These are phyloP conservation scores for Tenebrosternarchus preto DNA, from an alignment of 2,113 vertebrate genomes.

Conservation along the genomic window DNA sequence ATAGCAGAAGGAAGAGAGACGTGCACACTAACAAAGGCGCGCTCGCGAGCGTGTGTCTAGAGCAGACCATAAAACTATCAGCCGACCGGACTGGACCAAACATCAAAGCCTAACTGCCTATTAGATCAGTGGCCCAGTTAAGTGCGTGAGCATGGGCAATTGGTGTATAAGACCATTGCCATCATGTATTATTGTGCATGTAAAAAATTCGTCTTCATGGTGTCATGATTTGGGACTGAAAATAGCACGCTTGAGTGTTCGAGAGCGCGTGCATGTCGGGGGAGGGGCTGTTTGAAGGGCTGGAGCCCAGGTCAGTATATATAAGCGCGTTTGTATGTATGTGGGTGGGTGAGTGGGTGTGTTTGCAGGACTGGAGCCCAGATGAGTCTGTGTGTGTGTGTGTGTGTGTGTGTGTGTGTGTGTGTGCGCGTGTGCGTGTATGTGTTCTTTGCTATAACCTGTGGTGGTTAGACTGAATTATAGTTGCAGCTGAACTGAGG, in stretches of 20 bases:
- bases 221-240: too few relatives aligned
- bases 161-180: slow-evolving; percentile 6
- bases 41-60: not conserved
- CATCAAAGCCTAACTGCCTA: not conserved
- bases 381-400: not conserved
- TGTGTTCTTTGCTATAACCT: slow-evolving; percentile 1
- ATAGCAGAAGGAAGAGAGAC: not conserved
- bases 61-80: not conserved
- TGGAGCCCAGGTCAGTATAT: not conserved
- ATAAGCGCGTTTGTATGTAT: not conserved
- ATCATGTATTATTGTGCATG: not conserved
- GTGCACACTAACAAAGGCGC: not conserved
- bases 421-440: slow-evolving; percentile 12
- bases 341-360: not conserved
- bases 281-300: too few relatives aligned
- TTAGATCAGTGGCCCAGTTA: not conserved
- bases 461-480: slow-evolving; percentile 11
- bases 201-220: too few relatives aligned
- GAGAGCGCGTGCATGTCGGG: too few relatives aligned
- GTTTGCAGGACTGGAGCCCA: not conserved
- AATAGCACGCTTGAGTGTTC: too few relatives aligned
- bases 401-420: slow-evolving; percentile 20
- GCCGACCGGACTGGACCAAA: not conserved
- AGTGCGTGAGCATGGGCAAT: slow-evolving; percentile 1
- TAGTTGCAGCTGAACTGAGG: slow-evolving; percentile 6